Evolutionary conservation across 2,888 invertebrate species (phyloP), one percentile per base, ranked within the genome.

Genomic region (Pemphredon lugubris): DNA sequence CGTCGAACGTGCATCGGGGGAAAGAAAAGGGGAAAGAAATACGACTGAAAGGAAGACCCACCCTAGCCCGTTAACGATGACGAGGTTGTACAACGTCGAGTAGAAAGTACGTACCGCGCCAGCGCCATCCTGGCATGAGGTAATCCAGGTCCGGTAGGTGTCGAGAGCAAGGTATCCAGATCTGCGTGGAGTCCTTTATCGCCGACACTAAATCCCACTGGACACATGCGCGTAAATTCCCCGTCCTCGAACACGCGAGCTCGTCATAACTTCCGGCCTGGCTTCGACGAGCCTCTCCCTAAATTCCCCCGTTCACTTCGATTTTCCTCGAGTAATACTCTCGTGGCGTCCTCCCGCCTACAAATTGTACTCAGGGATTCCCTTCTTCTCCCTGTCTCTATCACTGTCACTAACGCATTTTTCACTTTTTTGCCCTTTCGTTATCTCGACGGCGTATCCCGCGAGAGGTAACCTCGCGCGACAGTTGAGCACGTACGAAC

Each of bases 121-220:
- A 93, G 91, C 90, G 93, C 93, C 93, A 93, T 93, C 91, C 93
- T 92, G 90, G 92, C 92, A 92, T 93, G 92, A 90, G 92, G 92
- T 89, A 92, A 92, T 91, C 91, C 91, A 86, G 92, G 90, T 86
- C 91, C 86, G 87, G 91, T 79, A 77, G 83, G 73, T 74, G 84
- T 77, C 58, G 72, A 72, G 70, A 79, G 76, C 89, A 89, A 91
- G 89, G 91, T 92, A 92, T 92, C 92, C 91, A 92, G 89, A 87
- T 88, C 88, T 84, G 87, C 88, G 82, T 86, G 84, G 77, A 84
- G 83, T 82, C 87, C 86, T 83, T 87, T 84, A 71, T 87, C 84
- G 80, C 81, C 79, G 65, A 47, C 75, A 81, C 79, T 79, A 81
- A 77, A 87, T 88, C 88, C 88, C 87, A 87, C 89, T 88, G 89